Percentiles rank a stretch among this genome's conserved stretches.
phyloP scores from a whole-genome alignment of 2,888 invertebrate genomes.

The Dryococelus australis region DNA sequence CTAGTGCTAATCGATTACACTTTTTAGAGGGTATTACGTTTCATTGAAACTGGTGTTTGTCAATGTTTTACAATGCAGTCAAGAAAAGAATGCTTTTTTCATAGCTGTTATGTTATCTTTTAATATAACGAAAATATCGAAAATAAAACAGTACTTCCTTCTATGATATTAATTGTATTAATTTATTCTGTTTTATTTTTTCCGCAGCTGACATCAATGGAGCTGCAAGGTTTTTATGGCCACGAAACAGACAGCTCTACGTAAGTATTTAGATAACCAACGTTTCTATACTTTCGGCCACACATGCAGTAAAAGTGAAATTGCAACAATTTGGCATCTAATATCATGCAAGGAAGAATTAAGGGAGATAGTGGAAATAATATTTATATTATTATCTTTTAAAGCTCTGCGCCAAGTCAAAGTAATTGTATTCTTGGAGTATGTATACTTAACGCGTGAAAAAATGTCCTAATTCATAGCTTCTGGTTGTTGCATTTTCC shows the following conservation, averaged over 20 bases:
- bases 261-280: not conserved
- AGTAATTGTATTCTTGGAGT: not conserved
- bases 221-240: conserved; percentile 83
- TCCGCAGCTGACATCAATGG: conserved; percentile 72
- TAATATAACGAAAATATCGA: too few species aligned
- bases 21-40: too few species aligned
- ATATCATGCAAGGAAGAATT: not conserved
- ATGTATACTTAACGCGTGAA: not conserved
- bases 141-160: too few species aligned
- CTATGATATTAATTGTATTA: too few species aligned
- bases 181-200: conserved; percentile 47
- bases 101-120: too few species aligned
- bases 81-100: too few species aligned
- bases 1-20: too few species aligned
- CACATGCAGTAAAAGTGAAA: not conserved
- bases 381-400: not conserved
- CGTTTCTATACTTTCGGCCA: not conserved
- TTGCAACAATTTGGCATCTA: not conserved
- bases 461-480: not conserved
- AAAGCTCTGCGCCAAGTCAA: not conserved
- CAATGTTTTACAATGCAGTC: too few species aligned
- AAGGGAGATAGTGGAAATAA: not conserved
- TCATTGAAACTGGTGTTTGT: too few species aligned
- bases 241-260: conserved; percentile 75
- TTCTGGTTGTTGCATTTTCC: not conserved